These are phyloP conservation scores for Rhamphomyia laevipes DNA, from an alignment of 2,888 invertebrate species.

Conservation along the genomic window DNA sequence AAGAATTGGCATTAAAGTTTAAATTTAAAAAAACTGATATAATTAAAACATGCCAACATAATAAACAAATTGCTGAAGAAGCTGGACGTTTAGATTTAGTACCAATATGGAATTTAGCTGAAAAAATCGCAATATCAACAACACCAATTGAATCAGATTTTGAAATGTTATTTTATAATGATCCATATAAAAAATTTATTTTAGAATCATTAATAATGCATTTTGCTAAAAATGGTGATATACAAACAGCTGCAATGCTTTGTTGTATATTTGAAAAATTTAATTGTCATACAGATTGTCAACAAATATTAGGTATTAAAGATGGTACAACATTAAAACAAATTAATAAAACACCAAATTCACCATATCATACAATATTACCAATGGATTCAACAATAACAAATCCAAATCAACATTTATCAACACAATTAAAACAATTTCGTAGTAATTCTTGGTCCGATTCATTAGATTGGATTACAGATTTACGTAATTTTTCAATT, in stretches of 20 bases:
- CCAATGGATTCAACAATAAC: slow-evolving; percentile 60
- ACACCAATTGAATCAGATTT: slow-evolving; percentile 39
- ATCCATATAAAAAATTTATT: slow-evolving; percentile 77
- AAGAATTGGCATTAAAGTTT: slow-evolving; percentile 73
- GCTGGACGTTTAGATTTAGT: slow-evolving; percentile 69
- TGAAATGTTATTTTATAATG: slow-evolving; percentile 60
- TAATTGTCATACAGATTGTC: not conserved
- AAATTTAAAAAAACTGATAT: slow-evolving; percentile 42
- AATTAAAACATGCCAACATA: slow-evolving; percentile 65
- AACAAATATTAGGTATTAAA: not conserved
- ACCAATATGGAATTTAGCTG: slow-evolving; percentile 79
- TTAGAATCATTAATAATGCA: slow-evolving; percentile 75
- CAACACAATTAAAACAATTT: slow-evolving; percentile 52
- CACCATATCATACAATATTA: slow-evolving; percentile 75
- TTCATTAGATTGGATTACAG: slow-evolving; percentile 50
- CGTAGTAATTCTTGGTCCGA: slow-evolving; percentile 83
- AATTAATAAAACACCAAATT: slow-evolving; percentile 44
- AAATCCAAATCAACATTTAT: slow-evolving; percentile 52
- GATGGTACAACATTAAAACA: slow-evolving; percentile 5
- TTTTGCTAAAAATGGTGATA: slow-evolving; percentile 67
- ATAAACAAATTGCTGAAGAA: slow-evolving; percentile 57
- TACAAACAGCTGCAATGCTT: slow-evolving; percentile 90
- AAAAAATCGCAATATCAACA: slow-evolving; percentile 49
- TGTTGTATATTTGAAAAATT: slow-evolving; percentile 73
- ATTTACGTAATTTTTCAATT: not conserved